Conservation (phyloP, 2,797 vertebrate species). For the Arctocebus calabarensis region DNA sequence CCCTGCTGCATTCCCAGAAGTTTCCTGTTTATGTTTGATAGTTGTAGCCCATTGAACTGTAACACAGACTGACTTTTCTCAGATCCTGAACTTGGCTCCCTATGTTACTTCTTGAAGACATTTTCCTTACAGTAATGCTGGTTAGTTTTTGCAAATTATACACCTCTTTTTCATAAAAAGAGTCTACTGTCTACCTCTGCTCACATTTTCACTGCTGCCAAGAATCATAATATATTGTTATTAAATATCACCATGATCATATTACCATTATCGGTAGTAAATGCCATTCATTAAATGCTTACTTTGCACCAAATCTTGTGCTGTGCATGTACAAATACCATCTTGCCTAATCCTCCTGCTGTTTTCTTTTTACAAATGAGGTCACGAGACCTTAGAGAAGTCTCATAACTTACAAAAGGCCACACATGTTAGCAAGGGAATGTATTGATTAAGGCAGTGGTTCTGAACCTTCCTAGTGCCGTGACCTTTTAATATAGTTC, state of each 20-base stretch:
- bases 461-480: too few relatives aligned
- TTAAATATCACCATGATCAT: too few relatives aligned
- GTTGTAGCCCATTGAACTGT: background rate
- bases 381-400: background rate
- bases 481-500: too few relatives aligned
- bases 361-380: background rate
- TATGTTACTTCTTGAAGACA: background rate
- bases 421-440: background rate
- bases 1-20: background rate
- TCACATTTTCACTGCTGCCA: background rate
- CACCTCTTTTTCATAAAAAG: background rate
- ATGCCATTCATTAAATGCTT: background rate
- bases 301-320: background rate
- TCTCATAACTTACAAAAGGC: background rate
- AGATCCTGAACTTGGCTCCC: background rate
- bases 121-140: background rate
- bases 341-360: background rate
- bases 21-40: background rate
- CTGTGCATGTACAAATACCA: background rate
- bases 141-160: background rate
- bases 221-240: background rate
- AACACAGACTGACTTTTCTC: background rate
- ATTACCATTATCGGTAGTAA: background rate
- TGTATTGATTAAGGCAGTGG: background rate
- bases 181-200: background rate